A percentile compares a stretch with the other conserved stretches of the same genome.
Conservation (phyloP, 2,888 invertebrate genomes). For the Gonocerus acuteangulatus region DNA sequence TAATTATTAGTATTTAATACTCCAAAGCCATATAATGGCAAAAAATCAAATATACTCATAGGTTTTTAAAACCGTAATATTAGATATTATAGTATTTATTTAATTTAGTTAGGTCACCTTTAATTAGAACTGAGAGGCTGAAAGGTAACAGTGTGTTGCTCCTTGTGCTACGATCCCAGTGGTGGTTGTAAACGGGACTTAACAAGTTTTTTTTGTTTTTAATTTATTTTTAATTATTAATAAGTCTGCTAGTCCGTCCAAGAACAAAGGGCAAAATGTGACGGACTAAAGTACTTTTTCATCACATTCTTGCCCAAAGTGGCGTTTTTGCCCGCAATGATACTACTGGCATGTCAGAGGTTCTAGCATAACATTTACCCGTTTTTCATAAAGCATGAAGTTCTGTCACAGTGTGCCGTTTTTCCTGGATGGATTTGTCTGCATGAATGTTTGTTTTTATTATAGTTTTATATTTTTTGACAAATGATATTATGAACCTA, state of each 20-base stretch:
- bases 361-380: not conserved
- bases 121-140: not conserved
- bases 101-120: not conserved
- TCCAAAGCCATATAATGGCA: not conserved
- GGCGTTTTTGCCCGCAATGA: not conserved
- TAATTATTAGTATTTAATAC: no score
- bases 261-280: constrained; percentile 34
- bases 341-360: constrained; percentile 34
- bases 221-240: not conserved
- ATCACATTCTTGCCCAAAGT: not conserved
- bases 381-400: constrained; percentile 15
- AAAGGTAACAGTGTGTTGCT: not conserved
- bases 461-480: no score
- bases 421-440: constrained; percentile 33
- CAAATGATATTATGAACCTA: no score
- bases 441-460: not conserved
- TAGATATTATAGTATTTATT: not conserved
- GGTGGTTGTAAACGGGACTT: constrained; percentile 2
- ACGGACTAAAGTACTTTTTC: constrained; percentile 18
- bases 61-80: not conserved
- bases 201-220: not conserved
- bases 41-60: not conserved
- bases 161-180: not conserved
- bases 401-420: constrained; percentile 35
- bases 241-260: constrained; percentile 31